Base-by-base conservation (phyloP, 2,797 vertebrate species). In the Cirrhinus mrigala region DNA sequence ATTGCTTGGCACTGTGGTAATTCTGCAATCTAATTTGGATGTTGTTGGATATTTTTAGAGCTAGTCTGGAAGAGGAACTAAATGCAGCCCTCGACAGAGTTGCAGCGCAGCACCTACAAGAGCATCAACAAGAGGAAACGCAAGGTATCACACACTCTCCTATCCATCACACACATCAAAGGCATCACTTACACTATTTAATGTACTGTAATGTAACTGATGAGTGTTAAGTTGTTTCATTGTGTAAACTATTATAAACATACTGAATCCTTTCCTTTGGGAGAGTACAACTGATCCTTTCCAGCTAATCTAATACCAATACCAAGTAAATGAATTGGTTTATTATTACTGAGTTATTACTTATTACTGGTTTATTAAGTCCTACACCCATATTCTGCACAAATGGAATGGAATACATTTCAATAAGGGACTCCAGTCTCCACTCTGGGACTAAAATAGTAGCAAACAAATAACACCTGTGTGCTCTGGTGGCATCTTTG, bases 41-140 rank as follows among this genome's bases (percentile, higher is more conserved):
- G 3, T 5, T 40, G 22, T 89, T 78, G 89, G n/a, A 88, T 87
- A 86, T 80, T 81, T 86, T 90, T 40, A 98, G 97, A 87, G 90
- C 94, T 18, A 91, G 93, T 86, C 93, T 97, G 87, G 96, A 97
- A 87, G 96, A 98, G 92, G 94, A 97, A 88, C 87, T 98, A 90
- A 94, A 98, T 92, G 87, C 78, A 29, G 95, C 95, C 7, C 82
- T 93, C 91, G 95, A 97, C 94, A 94, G 95, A 84, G 92, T 95
- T 87, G 94, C 91, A 20, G 91, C 96, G 71, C 93, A 96, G 89
- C 93, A 97, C 89, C 86, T 97, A 79, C 95, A 90, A 71, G 48
- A 94, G 44, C 92, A 84, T 92, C 93, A 96, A 20, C 85, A 92
- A 48, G 87, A 95, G 82, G 94, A 96, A 90, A 92, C 87, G 71